A percentile compares a stretch with the other conserved stretches of the same genome.
These are phyloP conservation scores for Papilio glaucus DNA, from an alignment of 1,140 invertebrate species.

Conservation along the genomic window DNA sequence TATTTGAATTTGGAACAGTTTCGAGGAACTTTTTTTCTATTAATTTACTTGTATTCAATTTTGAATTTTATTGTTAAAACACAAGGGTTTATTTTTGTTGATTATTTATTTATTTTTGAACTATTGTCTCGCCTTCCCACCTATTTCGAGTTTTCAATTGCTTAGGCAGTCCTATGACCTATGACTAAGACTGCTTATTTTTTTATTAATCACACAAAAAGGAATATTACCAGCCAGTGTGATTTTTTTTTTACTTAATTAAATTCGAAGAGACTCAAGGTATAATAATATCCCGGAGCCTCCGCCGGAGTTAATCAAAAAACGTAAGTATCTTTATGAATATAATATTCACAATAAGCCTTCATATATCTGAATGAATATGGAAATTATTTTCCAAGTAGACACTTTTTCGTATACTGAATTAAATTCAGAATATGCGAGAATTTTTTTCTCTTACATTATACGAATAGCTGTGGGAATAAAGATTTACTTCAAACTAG, in stretches of 20 bases:
- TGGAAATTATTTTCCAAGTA: background rate
- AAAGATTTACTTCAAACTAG: background rate
- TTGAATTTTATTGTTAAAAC: no score
- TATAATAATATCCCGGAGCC: background rate
- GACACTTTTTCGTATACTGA: background rate
- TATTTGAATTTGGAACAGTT: no score
- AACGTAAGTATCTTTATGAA: slow-evolving; percentile 1
- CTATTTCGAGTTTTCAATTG: no score
- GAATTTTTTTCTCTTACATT: background rate
- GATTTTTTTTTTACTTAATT: background rate
- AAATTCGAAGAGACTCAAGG: background rate
- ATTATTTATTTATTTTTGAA: no score
- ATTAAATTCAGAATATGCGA: background rate
- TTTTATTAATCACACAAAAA: no score
- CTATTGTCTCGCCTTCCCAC: no score
- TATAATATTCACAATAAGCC: background rate
- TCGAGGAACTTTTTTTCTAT: no score
- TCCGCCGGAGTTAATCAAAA: background rate
- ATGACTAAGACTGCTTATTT: no score
- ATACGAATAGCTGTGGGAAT: background rate
- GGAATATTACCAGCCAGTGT: background rate
- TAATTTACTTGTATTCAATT: no score
- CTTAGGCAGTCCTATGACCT: no score
- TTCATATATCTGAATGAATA: background rate
- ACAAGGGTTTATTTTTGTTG: no score